phyloP scores from a whole-genome alignment of 2,797 vertebrate species.

The Crocodylus rhombifer region DNA sequence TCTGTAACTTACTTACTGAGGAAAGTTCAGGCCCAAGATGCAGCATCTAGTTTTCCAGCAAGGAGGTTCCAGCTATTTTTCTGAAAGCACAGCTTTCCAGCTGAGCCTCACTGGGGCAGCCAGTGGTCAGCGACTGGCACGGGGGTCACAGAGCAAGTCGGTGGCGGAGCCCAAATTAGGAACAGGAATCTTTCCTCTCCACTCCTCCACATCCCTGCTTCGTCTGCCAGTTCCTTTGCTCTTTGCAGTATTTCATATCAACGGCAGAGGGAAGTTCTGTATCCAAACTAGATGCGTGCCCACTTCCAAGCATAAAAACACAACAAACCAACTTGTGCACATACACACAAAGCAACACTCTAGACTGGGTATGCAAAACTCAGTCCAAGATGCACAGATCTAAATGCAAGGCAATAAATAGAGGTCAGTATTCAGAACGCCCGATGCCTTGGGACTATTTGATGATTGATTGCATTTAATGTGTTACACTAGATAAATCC shows the following conservation, averaged over 20 bases:
- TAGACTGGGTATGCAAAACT: too few relatives aligned
- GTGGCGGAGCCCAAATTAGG: neutral
- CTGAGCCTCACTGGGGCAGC: neutral
- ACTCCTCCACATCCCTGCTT: neutral
- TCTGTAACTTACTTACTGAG: conserved; percentile 17
- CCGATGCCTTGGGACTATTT: neutral
- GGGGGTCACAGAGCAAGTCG: rapidly evolving
- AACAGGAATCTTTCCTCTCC: neutral
- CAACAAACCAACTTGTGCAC: neutral
- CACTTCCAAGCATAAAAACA: neutral
- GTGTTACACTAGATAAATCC: too few relatives aligned
- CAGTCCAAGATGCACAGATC: neutral
- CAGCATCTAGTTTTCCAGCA: neutral
- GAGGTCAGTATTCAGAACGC: neutral
- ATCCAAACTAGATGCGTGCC: neutral
- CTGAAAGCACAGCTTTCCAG: neutral
- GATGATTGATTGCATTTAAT: too few relatives aligned
- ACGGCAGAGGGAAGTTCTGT: neutral
- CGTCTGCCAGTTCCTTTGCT: neutral
- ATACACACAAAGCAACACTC: neutral
- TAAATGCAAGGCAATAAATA: neutral
- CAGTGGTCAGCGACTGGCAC: neutral
- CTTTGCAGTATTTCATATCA: neutral
- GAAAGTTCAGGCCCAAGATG: neutral
- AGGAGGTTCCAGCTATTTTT: neutral